Evolutionary conservation across 2,797 vertebrate species (phyloP), one percentile per base, ranked within the genome.

Genomic region (Malacoctenus gilli): DNA sequence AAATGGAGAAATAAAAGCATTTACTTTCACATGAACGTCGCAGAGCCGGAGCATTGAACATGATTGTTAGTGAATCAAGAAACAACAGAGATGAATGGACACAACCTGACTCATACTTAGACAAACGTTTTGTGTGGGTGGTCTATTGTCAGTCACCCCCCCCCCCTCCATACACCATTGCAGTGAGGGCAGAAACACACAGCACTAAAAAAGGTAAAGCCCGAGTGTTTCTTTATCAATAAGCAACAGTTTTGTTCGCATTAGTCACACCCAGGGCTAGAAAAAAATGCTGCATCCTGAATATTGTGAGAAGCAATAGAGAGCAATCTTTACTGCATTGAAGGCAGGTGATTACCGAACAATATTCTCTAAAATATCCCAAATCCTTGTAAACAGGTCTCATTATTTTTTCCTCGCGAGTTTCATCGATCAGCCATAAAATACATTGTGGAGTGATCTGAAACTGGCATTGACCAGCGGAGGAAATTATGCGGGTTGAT

Each of bases 101-200:
- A 71, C 62, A 69, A 66, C 47, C 78, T 81, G 81, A 82, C 61
- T 87, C 77, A 87, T 55, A 53, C 55, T 37, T 65, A 53, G 76
- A 79, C 52, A 79, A 78, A 59, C 70, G 51, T 53, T 71, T 75
- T 9, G 50, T 74, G 83, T 86, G 72, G 82, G 81, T 72, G 81
- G 74, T 63, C 23, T 57, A 75, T 79, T 84, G 78, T 78, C 82
- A 84, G 70, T 86, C 79, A 80, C 80, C 63, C 60, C 69, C 55
- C 75, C 15, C 57, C 35, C 69, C 55, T 76, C 15, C 57, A 34
- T 68, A 79, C 60, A 56, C 62, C 72, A 73, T 9, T 28, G 68
- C n/a, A n/a, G n/a, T 11, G 47, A 80, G 67, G 74, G 70, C 67
- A 77, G 50, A 62, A 47, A 78, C 36, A 67, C 31, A 58, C 21